Conservation (phyloP, 2,797 vertebrate species). For the Centroberyx gerrardi region DNA sequence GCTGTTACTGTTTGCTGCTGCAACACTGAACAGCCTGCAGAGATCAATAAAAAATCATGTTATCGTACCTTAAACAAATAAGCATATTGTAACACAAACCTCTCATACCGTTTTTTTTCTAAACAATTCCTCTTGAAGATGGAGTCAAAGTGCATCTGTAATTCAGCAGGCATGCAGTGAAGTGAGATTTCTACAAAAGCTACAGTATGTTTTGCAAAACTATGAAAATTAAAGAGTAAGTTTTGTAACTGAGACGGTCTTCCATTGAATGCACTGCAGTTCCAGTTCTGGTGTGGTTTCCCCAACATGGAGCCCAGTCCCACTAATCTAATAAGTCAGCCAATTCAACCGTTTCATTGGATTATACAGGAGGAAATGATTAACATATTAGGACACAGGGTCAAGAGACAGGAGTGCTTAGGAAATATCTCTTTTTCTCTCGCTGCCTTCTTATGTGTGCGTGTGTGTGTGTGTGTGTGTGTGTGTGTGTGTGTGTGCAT, state of each 20-base stretch:
- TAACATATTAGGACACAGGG: constrained; percentile 70
- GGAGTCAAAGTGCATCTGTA: too few relatives aligned
- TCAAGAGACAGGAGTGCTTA: constrained; percentile 63
- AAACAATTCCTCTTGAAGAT: too few relatives aligned
- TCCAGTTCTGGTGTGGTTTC: constrained; percentile 43
- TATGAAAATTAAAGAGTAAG: background rate
- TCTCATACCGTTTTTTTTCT: too few relatives aligned
- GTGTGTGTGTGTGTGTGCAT: constrained; percentile 1
- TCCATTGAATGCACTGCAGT: constrained; percentile 37
- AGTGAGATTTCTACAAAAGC: background rate
- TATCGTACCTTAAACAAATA: too few relatives aligned
- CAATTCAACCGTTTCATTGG: constrained; percentile 76
- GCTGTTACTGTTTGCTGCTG: too few relatives aligned
- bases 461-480: background rate
- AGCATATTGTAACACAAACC: background rate
- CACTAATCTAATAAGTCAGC: constrained; percentile 74
- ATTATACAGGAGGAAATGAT: constrained; percentile 80
- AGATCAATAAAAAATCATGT: too few relatives aligned
- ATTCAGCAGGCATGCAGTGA: background rate
- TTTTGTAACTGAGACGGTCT: constrained; percentile 27
- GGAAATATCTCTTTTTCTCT: constrained; percentile 56
- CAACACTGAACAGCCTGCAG: too few relatives aligned
- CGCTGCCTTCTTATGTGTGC: background rate
- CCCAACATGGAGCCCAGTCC: constrained; percentile 39
- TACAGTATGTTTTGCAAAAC: background rate